A percentile compares a stretch with the other conserved stretches of the same genome.
These are phyloP conservation scores for Otolemur garnettii DNA, from an alignment of 2,113 vertebrate genomes.

Conservation along the genomic window DNA sequence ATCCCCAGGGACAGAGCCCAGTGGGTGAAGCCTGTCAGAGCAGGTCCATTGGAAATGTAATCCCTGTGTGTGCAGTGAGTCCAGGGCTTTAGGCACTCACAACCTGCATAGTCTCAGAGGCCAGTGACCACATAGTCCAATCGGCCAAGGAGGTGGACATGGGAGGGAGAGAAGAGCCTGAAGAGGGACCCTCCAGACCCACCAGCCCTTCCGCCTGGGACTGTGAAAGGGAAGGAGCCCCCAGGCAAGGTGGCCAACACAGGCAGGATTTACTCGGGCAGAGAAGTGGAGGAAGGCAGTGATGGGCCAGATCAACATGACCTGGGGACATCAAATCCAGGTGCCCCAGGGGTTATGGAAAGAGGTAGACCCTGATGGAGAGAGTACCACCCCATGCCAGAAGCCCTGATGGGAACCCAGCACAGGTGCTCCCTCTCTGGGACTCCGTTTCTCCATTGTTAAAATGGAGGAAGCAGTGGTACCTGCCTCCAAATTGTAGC, in stretches of 20 bases:
- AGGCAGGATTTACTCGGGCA: no score
- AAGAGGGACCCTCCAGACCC: neutral
- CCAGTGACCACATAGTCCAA: neutral
- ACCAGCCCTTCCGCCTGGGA: no score
- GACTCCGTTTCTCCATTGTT: neutral
- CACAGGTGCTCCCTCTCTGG: rapidly evolving
- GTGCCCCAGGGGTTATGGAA: rapidly evolving
- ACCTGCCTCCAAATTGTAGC: neutral
- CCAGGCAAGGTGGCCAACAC: neutral
- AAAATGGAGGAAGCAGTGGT: rapidly evolving
- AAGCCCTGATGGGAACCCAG: neutral
- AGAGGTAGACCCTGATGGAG: neutral
- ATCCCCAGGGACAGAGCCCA: neutral
- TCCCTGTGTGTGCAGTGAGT: neutral
- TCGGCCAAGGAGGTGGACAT: neutral
- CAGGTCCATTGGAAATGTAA: neutral
- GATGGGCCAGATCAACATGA: rapidly evolving
- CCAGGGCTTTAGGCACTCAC: neutral
- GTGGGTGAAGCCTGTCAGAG: rapidly evolving
- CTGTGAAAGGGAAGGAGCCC: neutral
- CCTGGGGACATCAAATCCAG: rapidly evolving
- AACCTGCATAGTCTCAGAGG: no score
- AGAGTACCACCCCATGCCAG: neutral
- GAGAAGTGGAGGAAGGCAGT: neutral
- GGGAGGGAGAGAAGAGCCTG: neutral